These are phyloP conservation scores for Lordiphosa mommai DNA, from an alignment of 1,140 invertebrate genomes.

Conservation along the genomic window DNA sequence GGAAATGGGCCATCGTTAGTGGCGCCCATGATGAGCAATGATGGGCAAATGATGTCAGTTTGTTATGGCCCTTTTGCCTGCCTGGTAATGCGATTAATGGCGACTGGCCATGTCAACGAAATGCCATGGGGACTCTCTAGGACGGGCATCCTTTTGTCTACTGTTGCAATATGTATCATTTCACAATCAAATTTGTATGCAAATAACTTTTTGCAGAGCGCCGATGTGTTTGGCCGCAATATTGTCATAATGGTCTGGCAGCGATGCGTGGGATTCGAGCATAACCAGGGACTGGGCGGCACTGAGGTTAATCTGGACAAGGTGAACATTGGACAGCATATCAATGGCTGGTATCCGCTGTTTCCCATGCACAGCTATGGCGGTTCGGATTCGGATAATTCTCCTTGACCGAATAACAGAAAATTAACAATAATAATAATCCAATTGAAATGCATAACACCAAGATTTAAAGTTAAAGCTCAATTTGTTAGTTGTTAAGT, in stretches of 20 bases:
- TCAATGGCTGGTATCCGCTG: slow-evolving; percentile 93
- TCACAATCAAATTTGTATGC: slow-evolving; percentile 52
- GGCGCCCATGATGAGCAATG: slow-evolving; percentile 26
- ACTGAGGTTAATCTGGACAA: slow-evolving; percentile 90
- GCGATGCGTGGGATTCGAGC: slow-evolving; percentile 90
- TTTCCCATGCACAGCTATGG: slow-evolving; percentile 89
- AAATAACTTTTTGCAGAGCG: slow-evolving; percentile 81
- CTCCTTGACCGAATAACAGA: slow-evolving; percentile 82
- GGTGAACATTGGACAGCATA: slow-evolving; percentile 87
- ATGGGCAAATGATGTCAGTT: slow-evolving; percentile 17
- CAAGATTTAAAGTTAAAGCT: slow-evolving; percentile 45
- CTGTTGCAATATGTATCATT: background rate
- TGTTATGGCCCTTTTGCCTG: slow-evolving; percentile 23
- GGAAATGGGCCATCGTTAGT: slow-evolving; percentile 32
- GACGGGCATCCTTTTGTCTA: background rate
- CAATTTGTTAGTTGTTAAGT: slow-evolving; percentile 71
- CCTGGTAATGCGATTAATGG: slow-evolving; percentile 64
- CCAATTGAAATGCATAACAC: slow-evolving; percentile 45
- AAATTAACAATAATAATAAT: slow-evolving; percentile 34
- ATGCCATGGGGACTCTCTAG: background rate
- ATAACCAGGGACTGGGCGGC: slow-evolving; percentile 92
- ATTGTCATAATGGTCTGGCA: slow-evolving; percentile 94
- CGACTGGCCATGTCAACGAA: slow-evolving; percentile 1
- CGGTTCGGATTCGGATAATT: slow-evolving; percentile 85
- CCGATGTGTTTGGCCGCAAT: slow-evolving; percentile 87